A percentile compares a stretch with the other conserved stretches of the same genome.
phyloP scores from a whole-genome alignment of 2,888 invertebrate genomes.

The Amphipyra tragopoginis region DNA sequence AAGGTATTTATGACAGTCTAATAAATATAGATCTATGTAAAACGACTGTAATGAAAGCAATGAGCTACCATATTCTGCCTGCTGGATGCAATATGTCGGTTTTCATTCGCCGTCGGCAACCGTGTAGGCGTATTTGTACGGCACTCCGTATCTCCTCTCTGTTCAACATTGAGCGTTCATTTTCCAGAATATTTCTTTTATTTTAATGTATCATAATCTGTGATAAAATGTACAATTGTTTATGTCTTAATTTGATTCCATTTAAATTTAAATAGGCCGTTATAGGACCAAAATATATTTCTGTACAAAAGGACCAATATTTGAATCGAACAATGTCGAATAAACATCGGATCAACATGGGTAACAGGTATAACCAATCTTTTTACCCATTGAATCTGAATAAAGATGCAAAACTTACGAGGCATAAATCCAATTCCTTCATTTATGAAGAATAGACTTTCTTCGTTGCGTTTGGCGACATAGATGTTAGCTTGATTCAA shows the following conservation, averaged over 20 bases:
- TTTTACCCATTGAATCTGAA: too few species aligned
- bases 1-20: neutral
- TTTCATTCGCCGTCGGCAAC: slow-evolving; percentile 62
- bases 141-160: slow-evolving; percentile 35
- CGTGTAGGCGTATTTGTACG: slow-evolving; percentile 68
- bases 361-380: too few species aligned
- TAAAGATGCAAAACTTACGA: too few species aligned
- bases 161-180: slow-evolving; percentile 16
- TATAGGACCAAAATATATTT: neutral
- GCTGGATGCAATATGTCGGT: slow-evolving; percentile 14
- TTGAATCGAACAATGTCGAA: too few species aligned
- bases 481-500: too few species aligned
- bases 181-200: slow-evolving; percentile 9
- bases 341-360: too few species aligned
- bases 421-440: too few species aligned
- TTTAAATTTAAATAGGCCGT: neutral
- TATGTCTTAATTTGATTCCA: neutral
- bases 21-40: slow-evolving; percentile 1
- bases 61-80: slow-evolving; percentile 3
- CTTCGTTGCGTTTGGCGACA: too few species aligned
- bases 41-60: neutral
- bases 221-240: neutral
- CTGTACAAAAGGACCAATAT: neutral
- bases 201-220: neutral
- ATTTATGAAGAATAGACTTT: too few species aligned